These are phyloP conservation scores for Uromys caudimaculatus DNA, from an alignment of 2,797 vertebrate genomes.

Conservation along the genomic window DNA sequence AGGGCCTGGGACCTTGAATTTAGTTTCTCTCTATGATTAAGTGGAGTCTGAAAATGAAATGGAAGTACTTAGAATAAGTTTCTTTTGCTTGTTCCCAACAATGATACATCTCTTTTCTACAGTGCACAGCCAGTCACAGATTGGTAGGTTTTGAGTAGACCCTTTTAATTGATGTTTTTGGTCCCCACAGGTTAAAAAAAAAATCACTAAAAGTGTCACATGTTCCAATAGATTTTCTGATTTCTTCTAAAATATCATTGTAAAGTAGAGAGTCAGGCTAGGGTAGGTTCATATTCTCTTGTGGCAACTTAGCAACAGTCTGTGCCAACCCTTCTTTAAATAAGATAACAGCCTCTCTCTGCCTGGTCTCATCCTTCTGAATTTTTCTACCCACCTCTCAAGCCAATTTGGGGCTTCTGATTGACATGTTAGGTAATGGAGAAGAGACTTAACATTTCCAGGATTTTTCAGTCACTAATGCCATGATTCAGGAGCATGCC, in stretches of 20 bases:
- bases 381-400: not conserved
- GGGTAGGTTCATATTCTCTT: not conserved
- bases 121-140: not conserved
- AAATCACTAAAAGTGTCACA: not conserved
- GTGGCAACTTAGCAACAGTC: not conserved
- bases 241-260: constrained; percentile 25
- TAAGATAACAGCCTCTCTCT: not conserved
- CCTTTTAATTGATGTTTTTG: constrained; percentile 22
- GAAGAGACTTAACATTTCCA: not conserved
- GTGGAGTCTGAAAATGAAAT: not conserved
- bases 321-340: not conserved
- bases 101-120: not conserved
- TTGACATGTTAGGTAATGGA: not conserved
- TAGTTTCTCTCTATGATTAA: not conserved
- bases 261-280: not conserved
- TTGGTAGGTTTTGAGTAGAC: not conserved
- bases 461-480: not conserved
- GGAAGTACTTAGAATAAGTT: not conserved
- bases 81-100: not conserved
- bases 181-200: not conserved
- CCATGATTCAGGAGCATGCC: constrained; percentile 16
- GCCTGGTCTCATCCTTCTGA: not conserved
- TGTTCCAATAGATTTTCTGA: not conserved
- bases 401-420: not conserved
- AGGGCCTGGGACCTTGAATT: not conserved